Percentiles rank a stretch among this genome's conserved stretches.
Evolutionary conservation across 2,797 vertebrate genomes (phyloP).

Genomic region (Polyboroides typus): DNA sequence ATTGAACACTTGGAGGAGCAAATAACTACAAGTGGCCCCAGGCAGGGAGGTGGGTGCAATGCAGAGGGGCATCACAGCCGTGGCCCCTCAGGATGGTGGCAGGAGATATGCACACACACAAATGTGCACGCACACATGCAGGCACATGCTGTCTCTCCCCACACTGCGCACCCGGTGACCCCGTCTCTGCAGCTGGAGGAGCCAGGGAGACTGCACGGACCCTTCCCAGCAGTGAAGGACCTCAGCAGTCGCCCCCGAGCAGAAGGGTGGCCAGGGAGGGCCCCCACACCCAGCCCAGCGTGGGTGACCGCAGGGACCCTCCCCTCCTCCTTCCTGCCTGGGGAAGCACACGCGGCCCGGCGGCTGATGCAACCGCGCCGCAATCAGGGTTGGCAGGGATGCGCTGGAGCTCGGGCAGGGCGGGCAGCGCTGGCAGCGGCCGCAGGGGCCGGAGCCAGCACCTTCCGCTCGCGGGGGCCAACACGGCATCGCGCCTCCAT

Average conservation of each 20-base stretch:
- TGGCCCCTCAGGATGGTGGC: not conserved
- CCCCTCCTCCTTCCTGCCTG: not conserved
- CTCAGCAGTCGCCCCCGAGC: not conserved
- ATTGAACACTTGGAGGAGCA: conserved; percentile 41
- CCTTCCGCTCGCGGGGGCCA: not conserved
- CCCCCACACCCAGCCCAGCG: not conserved
- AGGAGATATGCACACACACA: not conserved
- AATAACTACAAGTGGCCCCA: not conserved
- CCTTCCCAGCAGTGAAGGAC: not conserved
- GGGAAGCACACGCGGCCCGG: not conserved
- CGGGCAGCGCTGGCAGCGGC: not conserved
- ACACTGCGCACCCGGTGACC: accelerated
- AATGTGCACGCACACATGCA: not conserved
- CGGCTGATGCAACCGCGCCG: not conserved
- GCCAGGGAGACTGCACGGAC: accelerated
- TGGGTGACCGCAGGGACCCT: not conserved
- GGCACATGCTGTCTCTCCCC: not conserved
- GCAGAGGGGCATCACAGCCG: not conserved
- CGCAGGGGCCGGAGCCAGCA: not conserved
- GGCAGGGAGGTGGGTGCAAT: not conserved
- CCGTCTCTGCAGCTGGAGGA: not conserved
- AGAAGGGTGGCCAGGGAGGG: not conserved
- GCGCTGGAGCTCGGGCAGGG: not conserved
- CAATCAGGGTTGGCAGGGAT: not conserved
- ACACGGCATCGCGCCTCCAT: accelerated